These are phyloP conservation scores for Carcina quercana DNA, from an alignment of 2,888 invertebrate genomes.

Conservation along the genomic window DNA sequence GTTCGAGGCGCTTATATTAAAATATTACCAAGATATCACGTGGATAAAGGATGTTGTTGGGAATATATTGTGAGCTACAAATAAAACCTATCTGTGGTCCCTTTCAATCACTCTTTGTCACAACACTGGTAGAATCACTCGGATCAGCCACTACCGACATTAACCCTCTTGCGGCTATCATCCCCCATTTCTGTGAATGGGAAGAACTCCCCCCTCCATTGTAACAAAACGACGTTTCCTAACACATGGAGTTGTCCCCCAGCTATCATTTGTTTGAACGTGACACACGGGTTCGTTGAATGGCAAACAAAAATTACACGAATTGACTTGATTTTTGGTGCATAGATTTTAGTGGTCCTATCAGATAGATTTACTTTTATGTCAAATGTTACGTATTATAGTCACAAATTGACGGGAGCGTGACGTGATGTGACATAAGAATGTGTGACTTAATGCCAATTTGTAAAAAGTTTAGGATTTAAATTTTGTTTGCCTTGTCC, in stretches of 20 bases:
- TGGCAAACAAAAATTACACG: background rate
- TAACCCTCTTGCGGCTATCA: too few species aligned
- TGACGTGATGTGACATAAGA: background rate
- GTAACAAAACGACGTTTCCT: slow-evolving; percentile 25
- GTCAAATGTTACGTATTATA: too few species aligned
- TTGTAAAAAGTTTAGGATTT: background rate
- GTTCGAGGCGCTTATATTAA: too few species aligned
- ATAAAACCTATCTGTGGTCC: too few species aligned
- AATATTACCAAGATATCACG: too few species aligned
- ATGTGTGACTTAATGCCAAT: background rate
- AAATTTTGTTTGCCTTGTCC: background rate
- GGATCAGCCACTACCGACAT: too few species aligned
- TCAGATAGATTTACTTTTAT: background rate
- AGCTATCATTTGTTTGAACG: slow-evolving; percentile 34
- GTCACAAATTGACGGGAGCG: background rate
- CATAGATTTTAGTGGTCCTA: background rate
- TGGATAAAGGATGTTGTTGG: too few species aligned
- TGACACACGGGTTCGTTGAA: slow-evolving; percentile 17
- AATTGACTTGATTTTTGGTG: background rate
- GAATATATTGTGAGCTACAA: too few species aligned
- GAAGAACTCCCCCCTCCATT: slow-evolving; percentile 1
- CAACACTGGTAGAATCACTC: too few species aligned
- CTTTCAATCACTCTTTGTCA: too few species aligned
- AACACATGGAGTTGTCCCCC: slow-evolving; percentile 35
- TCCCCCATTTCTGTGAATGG: background rate